These are phyloP conservation scores for Rhizomys pruinosus DNA, from an alignment of 2,113 vertebrate species.

Conservation along the genomic window DNA sequence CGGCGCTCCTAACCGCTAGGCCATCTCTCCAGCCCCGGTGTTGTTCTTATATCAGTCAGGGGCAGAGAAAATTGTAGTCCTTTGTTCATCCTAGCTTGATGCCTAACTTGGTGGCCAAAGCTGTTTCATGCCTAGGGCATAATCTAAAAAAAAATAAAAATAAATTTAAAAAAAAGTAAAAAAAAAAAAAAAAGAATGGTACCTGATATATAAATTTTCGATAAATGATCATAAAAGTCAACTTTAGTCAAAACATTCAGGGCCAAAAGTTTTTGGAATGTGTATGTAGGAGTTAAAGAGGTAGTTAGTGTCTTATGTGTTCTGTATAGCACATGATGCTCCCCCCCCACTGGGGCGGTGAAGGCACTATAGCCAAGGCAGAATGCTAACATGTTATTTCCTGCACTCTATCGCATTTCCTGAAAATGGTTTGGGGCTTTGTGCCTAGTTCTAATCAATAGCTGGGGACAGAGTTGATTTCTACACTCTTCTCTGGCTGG, in stretches of 20 bases:
- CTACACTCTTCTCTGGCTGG: neutral
- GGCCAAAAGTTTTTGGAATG: conserved; percentile 28
- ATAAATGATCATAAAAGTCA: conserved; percentile 31
- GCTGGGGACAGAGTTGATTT: neutral
- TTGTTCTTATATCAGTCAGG: no score
- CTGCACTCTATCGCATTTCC: neutral
- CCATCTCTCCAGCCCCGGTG: no score
- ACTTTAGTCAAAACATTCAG: conserved; percentile 28
- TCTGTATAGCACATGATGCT: neutral
- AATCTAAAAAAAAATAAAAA: no score
- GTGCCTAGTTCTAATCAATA: conserved; percentile 49
- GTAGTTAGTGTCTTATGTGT: neutral
- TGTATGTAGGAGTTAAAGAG: neutral
- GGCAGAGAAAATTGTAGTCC: no score
- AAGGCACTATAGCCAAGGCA: neutral
- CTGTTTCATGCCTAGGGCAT: no score
- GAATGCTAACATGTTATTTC: neutral
- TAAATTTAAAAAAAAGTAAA: no score
- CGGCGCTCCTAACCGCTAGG: no score
- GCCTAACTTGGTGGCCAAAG: no score
- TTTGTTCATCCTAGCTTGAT: no score
- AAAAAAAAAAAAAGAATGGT: conserved; percentile 36
- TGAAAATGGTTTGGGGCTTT: conserved; percentile 6
- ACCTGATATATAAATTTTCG: conserved; percentile 20
- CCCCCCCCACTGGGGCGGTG: neutral